Base-by-base conservation (phyloP, 2,888 invertebrate species). In the Leptopilina myrica region DNA sequence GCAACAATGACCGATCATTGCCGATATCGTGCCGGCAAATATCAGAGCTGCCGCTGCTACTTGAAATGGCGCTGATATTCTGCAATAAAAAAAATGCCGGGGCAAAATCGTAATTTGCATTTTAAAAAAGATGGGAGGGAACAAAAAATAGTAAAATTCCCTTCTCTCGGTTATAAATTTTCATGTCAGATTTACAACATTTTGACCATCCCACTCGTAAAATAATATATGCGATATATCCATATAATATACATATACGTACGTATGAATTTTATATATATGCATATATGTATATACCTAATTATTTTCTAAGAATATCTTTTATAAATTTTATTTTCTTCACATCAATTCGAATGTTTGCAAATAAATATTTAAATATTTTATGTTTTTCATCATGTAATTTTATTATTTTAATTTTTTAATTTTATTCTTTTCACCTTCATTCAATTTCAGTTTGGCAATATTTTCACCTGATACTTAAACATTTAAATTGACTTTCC, bases 51-150 rank as follows among this genome's bases (percentile, higher is more conserved):
- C 92, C 53, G 94, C 93, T 64, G 92, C 92, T 80, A 93, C 93
- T 87, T 93, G 93, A 86, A 94, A 93, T 67, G 94, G 93, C 77
- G 94, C 94, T 81, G 94, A 94, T 86, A 93, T 92, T 88, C 94
- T 94, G 93, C 79, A 93, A 93, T 85, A 88, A 88, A 84, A 87
- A 79, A 83, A 76, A 73, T 33, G 33, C 33, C 33, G 33, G 33
- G 49, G 56, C 59, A 76, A 26, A 80, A 76, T 76, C 56, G 56
- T 26, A 46, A 12, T 59, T 73, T 33, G 6, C 33, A 15, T 59
- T 56, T 73, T 33, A 73, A 40, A 56, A n/a, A 33, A 33, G 33
- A 59, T 33, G 40, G 15, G 43, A 43, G 43, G 8, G 6, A 33
- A 33, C 1, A 8, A 43, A 56, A 56, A 43, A 5, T n/a, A 56